A percentile compares a stretch with the other conserved stretches of the same genome.
phyloP scores from a whole-genome alignment of 2,113 vertebrate genomes.

The Chloropsis cyanopogon region DNA sequence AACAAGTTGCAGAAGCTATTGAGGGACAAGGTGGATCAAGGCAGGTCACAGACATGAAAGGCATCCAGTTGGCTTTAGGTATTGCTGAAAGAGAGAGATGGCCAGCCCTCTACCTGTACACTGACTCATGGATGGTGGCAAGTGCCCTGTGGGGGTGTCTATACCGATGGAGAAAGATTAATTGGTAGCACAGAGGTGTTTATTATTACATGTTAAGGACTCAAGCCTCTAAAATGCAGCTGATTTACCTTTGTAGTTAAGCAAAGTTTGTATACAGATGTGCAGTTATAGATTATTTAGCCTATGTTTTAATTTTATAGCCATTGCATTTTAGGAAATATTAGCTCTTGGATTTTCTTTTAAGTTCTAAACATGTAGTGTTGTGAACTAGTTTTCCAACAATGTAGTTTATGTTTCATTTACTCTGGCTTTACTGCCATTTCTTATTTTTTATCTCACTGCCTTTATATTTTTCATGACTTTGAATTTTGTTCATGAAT shows the following conservation, averaged over 20 bases:
- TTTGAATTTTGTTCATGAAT: background rate
- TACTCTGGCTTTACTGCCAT: background rate
- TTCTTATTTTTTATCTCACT: background rate
- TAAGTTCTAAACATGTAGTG: background rate
- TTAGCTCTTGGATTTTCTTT: background rate
- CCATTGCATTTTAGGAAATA: background rate
- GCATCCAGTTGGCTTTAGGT: background rate
- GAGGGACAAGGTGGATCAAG: background rate
- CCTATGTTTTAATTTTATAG: background rate
- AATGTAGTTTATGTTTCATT: background rate
- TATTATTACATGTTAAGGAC: background rate
- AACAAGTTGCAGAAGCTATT: background rate
- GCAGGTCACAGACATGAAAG: background rate
- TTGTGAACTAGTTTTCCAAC: no score
- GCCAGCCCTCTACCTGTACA: background rate
- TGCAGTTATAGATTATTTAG: background rate
- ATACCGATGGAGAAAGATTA: accelerated
- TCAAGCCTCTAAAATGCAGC: background rate
- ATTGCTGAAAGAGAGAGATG: background rate
- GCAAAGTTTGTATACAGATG: background rate
- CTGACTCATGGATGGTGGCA: background rate
- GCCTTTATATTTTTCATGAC: background rate
- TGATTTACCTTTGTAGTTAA: background rate
- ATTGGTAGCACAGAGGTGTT: background rate
- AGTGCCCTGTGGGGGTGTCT: background rate